phyloP scores from a whole-genome alignment of 2,113 vertebrate genomes.

The Uropsilus gracilis region DNA sequence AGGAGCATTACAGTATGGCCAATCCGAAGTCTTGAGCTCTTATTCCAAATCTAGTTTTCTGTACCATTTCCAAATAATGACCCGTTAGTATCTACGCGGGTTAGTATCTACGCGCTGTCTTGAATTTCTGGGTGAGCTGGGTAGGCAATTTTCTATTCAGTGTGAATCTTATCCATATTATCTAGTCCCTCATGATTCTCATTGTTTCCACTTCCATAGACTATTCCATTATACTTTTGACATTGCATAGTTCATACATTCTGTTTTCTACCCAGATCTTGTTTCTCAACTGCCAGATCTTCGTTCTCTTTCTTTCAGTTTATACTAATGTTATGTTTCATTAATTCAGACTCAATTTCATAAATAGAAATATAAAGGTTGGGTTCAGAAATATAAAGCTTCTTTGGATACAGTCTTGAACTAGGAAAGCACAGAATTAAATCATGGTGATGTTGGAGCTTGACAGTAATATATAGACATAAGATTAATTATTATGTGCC shows the following conservation, averaged over 20 bases:
- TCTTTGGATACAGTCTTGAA: background rate
- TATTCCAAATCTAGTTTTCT: background rate
- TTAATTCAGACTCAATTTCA: background rate
- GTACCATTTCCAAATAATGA: background rate
- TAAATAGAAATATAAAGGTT: background rate
- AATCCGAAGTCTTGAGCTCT: background rate
- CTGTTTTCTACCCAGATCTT: background rate
- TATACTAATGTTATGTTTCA: background rate
- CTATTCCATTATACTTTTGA: background rate
- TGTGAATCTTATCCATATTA: background rate
- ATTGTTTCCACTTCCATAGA: background rate
- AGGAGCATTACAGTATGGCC: background rate
- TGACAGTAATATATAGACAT: background rate
- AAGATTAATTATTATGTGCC: background rate
- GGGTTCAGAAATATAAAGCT: background rate
- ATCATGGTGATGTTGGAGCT: background rate
- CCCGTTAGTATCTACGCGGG: too few species aligned
- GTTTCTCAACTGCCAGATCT: background rate
- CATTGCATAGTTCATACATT: background rate
- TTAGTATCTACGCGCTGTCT: too few species aligned
- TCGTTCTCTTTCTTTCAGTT: background rate
- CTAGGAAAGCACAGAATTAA: background rate
- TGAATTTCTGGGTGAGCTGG: background rate
- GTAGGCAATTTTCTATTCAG: background rate
- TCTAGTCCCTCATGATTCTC: background rate